Evolutionary conservation across 2,888 invertebrate species (phyloP), one percentile per base, ranked within the genome.

Genomic region (Epistrophella euchroma): DNA sequence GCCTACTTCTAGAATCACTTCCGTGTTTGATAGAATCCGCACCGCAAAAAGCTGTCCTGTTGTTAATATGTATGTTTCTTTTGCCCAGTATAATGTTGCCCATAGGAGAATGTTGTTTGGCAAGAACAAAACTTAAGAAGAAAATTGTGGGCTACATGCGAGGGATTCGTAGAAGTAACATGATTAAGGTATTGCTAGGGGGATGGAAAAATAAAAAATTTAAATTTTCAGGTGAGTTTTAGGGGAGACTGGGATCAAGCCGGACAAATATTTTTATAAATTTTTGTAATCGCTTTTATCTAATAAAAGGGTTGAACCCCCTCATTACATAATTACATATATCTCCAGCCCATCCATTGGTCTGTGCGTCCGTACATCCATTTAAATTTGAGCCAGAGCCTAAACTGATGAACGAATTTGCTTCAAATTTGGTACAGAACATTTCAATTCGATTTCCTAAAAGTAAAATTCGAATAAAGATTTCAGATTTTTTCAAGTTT

Each of bases 11-110:
- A 66, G 32, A 78, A 78, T 71, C 52, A 78, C 86, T 86, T 86
- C 86, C 86, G 86, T 25, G 79, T 86, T 82, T 71, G 58, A 50
- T 74, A 82, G 64, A 78, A 66, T 77, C 71, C 85, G 6, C 17
- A 17, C 28, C 25, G n/a, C 52, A 19, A 62, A 28, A 47, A 76
- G 68, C 66, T 66, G 50, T 64, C 43, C 56, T 58, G 62, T 62
- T 58, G 58, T 60, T 60, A 7, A 10, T 15, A 15, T 47, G 43
- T 19, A 11, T 5, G 2, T 19, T 10, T 40, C 11, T 37, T 37
- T 58, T 58, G 40, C 56, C 56, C 28, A 25, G 17, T 25, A 25
- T 4, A 2, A 2, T 3, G 25, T 45, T 68, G 50, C 50, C 50
- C 45, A 45, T n/a, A n/a, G n/a, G 73, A 72, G 74, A 74, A 86